Base-by-base conservation (phyloP, 2,888 invertebrate genomes). In the Malthinus seriepunctatus region DNA sequence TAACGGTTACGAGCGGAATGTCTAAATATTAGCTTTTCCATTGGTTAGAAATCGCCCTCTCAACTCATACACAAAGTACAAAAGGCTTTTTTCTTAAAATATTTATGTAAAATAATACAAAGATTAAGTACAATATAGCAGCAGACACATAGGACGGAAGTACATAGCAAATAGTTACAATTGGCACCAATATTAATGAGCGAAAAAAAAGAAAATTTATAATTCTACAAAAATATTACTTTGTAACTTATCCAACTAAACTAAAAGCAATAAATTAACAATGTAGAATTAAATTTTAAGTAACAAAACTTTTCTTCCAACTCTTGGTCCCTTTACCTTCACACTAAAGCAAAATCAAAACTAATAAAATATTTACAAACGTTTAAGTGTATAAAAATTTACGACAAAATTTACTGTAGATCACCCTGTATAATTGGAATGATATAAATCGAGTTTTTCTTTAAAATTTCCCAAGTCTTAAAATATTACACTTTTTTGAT, bases 351-450 rank as follows among this genome's bases (percentile, higher is more conserved):
- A 15, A 42, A n/a, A 14, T 15, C 39, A 42, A 38, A 42, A 42
- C 14, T 42, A 42, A 15, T 42, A 42, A 42, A 42, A 5, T 42
- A 42, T 42, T 42, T 42, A 42, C 39, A 42, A 42, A 42, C 39
- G 23, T 15, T 42, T 42, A 42, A n/a, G 8, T 8, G 14, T 23
- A 14, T 23, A 23, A 42, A 42, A 42, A 12, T 42, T 42, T 42
- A 23, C 23, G 23, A 42, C 23, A 23, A 3, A 23, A 23, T 23
- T 23, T 23, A n/a, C n/a, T n/a, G n/a, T 23, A 23, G 23, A 23
- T 23, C 23, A 23, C 23, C 23, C 23, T 23, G 23, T 23, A 23
- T 5, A 23, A 23, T 23, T 23, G 23, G 23, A 23, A 23, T 23
- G 23, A 23, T 23, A n/a, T 23, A 5, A 3, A 23, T 23, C n/a